Conservation (phyloP, 1,140 invertebrate genomes). For the Microplitis demolitor region DNA sequence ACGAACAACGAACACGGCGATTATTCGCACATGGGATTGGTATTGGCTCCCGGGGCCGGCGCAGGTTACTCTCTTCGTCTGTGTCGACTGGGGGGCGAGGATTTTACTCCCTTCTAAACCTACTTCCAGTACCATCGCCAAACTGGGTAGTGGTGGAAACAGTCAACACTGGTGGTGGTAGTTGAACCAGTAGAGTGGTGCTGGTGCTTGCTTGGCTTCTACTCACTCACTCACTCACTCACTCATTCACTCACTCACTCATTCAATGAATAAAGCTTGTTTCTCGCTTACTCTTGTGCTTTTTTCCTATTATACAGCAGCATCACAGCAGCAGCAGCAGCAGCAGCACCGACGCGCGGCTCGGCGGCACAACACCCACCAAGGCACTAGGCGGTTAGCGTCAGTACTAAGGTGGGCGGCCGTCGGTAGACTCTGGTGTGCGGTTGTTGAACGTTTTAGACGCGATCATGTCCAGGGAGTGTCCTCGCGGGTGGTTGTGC, state of each 20-base stretch:
- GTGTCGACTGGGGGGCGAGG: conserved; percentile 36
- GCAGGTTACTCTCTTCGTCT: conserved; percentile 45
- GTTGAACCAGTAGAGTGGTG: no score
- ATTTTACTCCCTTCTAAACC: no score
- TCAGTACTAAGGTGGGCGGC: conserved; percentile 59
- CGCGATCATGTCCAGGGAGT: conserved; percentile 55
- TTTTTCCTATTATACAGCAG: background rate
- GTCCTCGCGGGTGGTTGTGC: conserved; percentile 36
- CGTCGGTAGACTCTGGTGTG: conserved; percentile 40
- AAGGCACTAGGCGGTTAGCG: conserved; percentile 56
- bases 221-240: no score
- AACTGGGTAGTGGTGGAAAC: background rate
- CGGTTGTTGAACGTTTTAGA: conserved; percentile 34
- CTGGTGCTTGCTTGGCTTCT: no score
- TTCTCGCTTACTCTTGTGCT: background rate
- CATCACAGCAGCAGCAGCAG: conserved; percentile 9
- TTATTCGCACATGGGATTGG: conserved; percentile 59
- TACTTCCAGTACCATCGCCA: no score
- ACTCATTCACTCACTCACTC: no score
- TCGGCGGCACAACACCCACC: conserved; percentile 50
- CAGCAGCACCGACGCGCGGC: conserved; percentile 30
- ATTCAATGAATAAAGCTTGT: no score
- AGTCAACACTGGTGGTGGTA: background rate
- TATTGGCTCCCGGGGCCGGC: conserved; percentile 62
- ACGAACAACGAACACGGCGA: conserved; percentile 11